A percentile compares a stretch with the other conserved stretches of the same genome.
phyloP scores from a whole-genome alignment of 2,888 invertebrate genomes.

The Synanthedon myopaeformis region DNA sequence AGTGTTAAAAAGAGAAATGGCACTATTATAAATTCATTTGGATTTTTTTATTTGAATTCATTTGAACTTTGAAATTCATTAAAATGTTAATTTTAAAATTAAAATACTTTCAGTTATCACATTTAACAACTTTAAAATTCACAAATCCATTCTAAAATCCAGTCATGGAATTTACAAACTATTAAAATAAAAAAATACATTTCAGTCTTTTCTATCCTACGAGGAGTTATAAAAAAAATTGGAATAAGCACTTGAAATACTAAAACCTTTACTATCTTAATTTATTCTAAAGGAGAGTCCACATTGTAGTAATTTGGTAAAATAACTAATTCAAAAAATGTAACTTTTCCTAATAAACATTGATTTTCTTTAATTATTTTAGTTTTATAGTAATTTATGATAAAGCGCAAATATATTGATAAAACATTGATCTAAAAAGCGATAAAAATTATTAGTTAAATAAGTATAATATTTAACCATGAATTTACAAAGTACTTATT shows the following conservation, averaged over 20 bases:
- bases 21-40: conserved; percentile 30
- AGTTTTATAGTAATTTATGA: no score
- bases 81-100: conserved; percentile 38
- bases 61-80: conserved; percentile 7
- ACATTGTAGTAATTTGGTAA: background rate
- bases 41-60: conserved; percentile 1
- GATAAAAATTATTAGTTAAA: no score
- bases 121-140: conserved; percentile 10
- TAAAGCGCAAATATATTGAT: no score
- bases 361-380: conserved; percentile 24
- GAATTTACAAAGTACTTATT: no score
- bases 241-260: no score
- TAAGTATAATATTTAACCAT: no score
- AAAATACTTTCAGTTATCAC: conserved; percentile 58
- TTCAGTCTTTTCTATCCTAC: conserved; percentile 62
- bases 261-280: no score
- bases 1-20: conserved; percentile 27
- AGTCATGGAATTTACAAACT: conserved; percentile 47
- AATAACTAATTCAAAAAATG: conserved; percentile 9
- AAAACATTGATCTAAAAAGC: no score
- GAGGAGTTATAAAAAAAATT: conserved; percentile 10
- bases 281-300: no score
- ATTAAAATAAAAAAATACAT: conserved; percentile 40
- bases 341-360: conserved; percentile 27
- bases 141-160: conserved; percentile 46